Base-by-base conservation (phyloP, 2,113 vertebrate species). In the Mugil cephalus region DNA sequence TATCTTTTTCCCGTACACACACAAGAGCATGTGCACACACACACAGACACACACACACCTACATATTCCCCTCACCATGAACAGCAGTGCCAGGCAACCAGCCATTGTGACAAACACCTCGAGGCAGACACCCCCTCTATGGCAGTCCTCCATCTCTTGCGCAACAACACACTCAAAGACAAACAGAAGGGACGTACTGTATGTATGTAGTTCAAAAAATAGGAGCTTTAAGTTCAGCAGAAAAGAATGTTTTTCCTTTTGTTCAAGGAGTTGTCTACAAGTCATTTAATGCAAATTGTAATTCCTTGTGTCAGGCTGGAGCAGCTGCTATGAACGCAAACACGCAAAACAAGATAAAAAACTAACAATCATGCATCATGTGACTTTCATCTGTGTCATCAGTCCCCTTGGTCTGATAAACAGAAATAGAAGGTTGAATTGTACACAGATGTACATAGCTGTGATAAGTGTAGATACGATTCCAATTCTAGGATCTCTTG, bases 71-170 rank as follows among this genome's bases (percentile, higher is more conserved):
- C 76, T 54, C 69, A 62, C 42, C 17, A 51, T 66, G 47, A 53
- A 59, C 64, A 82, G 70, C 38, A 69, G 67, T 52, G 80, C 76
- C 73, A 82, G 60, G 36, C 63, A 85, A 77, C 2, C 63, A 64
- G 78, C 60, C 42, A 65, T 74, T 76, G 78, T 84, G 70, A 84
- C 74, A 86, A 88, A 86, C 69, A 82, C 76, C 79, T 78, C 47
- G 8, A 72, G 67, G 76, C 81, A 82, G 54, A 90, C 73, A 77
- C 80, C 86, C 60, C 82, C 72, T 80, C 72, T n/a, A 2, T 84
- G 86, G 80, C 69, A 82, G 39, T 55, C 30, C 48, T 87, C 75
- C 83, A 77, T 74, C 71, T 73, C 67, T 77, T 72, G 73, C 79
- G 68, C 60, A 82, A 48, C 55, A 36, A 10, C 47, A 40, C 18